A percentile compares a stretch with the other conserved stretches of the same genome.
phyloP scores from a whole-genome alignment of 2,113 vertebrate genomes.

The Gopherus evgoodei region DNA sequence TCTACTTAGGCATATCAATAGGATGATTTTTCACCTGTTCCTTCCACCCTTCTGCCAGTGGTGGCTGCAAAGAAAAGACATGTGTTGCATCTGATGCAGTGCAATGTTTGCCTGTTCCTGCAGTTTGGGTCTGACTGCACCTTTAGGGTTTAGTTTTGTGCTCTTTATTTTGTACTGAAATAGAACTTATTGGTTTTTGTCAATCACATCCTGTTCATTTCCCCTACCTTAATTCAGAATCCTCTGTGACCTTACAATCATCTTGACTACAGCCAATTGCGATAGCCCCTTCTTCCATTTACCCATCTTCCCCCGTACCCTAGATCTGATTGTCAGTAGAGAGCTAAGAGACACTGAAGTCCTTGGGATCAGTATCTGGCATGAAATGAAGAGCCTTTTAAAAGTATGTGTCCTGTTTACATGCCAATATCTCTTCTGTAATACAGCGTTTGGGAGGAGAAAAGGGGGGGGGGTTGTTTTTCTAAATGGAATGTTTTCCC shows the following conservation, averaged over 20 bases:
- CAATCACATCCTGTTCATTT: not conserved
- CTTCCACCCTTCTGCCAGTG: not conserved
- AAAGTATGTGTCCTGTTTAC: not conserved
- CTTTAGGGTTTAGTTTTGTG: slow-evolving; percentile 14
- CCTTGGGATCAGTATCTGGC: not conserved
- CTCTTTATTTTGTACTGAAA: slow-evolving; percentile 40
- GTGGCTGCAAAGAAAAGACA: not conserved
- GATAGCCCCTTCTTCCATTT: not conserved
- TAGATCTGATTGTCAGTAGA: not conserved
- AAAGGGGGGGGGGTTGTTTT: slow-evolving; percentile 51
- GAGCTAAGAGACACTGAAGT: not conserved
- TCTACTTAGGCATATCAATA: not conserved
- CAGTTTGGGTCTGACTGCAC: not conserved
- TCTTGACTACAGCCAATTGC: not conserved
- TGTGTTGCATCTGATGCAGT: slow-evolving; percentile 38
- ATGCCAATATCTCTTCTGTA: not conserved
- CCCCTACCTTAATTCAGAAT: slow-evolving; percentile 43
- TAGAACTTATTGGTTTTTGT: slow-evolving; percentile 22
- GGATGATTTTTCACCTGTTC: not conserved
- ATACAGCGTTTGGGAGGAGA: not conserved
- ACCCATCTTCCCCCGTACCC: not conserved
- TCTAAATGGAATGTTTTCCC: slow-evolving; percentile 5
- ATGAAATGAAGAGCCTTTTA: not conserved
- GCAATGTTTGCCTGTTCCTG: slow-evolving; percentile 40
- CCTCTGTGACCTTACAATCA: not conserved